These are phyloP conservation scores for Tetrao urogallus DNA, from an alignment of 2,113 vertebrate genomes.

Conservation along the genomic window DNA sequence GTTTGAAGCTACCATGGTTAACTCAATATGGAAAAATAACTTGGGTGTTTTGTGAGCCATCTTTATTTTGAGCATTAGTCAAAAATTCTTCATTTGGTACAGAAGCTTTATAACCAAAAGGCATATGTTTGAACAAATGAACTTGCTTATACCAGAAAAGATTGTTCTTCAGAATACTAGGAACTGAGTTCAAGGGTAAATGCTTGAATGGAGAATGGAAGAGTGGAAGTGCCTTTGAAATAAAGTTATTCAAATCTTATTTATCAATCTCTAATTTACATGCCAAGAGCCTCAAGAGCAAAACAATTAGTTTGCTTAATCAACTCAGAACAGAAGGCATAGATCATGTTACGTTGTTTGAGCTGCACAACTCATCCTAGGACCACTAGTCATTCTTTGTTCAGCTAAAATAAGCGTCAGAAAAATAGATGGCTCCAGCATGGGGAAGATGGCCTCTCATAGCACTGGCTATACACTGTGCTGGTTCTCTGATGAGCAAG, in stretches of 20 bases:
- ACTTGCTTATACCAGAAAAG: background rate
- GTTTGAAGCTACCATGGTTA: background rate
- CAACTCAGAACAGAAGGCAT: background rate
- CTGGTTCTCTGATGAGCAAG: background rate
- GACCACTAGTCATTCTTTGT: background rate
- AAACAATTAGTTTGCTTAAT: background rate
- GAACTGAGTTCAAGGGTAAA: background rate
- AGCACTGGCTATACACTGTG: background rate
- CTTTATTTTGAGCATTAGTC: background rate
- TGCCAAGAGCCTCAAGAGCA: background rate
- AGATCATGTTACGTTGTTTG: background rate
- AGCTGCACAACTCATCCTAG: background rate
- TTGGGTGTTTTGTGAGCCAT: background rate
- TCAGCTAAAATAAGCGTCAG: background rate
- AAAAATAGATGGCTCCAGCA: background rate
- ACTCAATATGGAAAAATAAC: background rate
- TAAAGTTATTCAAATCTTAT: background rate
- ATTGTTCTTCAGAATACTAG: background rate
- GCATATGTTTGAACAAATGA: background rate
- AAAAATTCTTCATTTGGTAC: background rate
- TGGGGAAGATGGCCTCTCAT: background rate
- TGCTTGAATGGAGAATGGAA: background rate
- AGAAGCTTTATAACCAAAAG: background rate
- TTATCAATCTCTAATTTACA: background rate
- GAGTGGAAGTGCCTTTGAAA: background rate